Percentiles rank a stretch among this genome's conserved stretches.
These are phyloP conservation scores for Caenorhabditis angaria DNA, from an alignment of 2,888 invertebrate genomes.

Conservation along the genomic window DNA sequence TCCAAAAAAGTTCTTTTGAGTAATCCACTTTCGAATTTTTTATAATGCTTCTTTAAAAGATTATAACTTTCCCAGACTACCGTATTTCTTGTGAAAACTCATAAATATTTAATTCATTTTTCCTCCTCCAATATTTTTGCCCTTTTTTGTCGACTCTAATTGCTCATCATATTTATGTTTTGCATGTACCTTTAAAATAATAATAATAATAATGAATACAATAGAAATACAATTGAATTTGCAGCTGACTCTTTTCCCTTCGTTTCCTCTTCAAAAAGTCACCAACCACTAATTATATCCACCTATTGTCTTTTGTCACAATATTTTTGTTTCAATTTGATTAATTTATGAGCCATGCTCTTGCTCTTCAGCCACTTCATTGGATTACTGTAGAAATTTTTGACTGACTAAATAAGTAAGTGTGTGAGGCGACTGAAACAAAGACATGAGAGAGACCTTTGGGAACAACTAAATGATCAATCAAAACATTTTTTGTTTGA, in stretches of 20 bases:
- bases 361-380: neutral
- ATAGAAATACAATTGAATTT: constrained; percentile 2
- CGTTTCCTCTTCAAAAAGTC: neutral
- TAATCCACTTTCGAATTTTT: too few species aligned
- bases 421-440: too few species aligned
- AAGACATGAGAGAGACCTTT: too few species aligned
- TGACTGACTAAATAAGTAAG: neutral
- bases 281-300: neutral
- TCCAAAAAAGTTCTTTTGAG: too few species aligned
- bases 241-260: constrained; percentile 1
- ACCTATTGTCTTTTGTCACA: neutral
- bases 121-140: too few species aligned
- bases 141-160: too few species aligned
- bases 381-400: neutral
- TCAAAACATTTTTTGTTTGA: neutral
- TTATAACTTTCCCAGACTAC: too few species aligned
- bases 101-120: too few species aligned
- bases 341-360: neutral
- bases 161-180: neutral
- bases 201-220: too few species aligned
- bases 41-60: too few species aligned
- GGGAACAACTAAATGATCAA: neutral
- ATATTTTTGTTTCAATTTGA: constrained; percentile 2
- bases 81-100: too few species aligned
- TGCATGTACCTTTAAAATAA: neutral